phyloP scores from a whole-genome alignment of 1,140 invertebrate species.

The Himalopsyche phryganea region DNA sequence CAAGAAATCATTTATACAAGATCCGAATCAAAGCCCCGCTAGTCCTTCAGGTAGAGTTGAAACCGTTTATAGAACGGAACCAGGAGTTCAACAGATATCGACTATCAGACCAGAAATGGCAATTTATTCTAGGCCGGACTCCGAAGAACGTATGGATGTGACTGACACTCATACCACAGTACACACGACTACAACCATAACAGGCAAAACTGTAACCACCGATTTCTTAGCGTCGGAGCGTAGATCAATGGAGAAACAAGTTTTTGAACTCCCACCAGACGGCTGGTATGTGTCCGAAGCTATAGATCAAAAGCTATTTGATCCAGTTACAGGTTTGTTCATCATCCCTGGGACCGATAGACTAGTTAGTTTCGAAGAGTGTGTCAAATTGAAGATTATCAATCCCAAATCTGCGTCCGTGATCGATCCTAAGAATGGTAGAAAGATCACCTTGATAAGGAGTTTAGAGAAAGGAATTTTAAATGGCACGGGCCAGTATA shows the following conservation, averaged over 20 bases:
- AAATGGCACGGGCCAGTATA: constrained; percentile 74
- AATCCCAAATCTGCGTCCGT: constrained; percentile 76
- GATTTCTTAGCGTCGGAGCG: constrained; percentile 50
- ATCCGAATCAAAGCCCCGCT: constrained; percentile 36
- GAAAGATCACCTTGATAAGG: constrained; percentile 67
- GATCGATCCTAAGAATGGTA: constrained; percentile 67
- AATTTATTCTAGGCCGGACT: constrained; percentile 27
- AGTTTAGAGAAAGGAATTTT: constrained; percentile 76
- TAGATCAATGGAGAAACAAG: constrained; percentile 33
- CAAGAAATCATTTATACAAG: constrained; percentile 53
- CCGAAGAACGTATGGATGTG: constrained; percentile 16
- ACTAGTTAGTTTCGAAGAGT: constrained; percentile 82
- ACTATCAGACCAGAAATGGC: constrained; percentile 24
- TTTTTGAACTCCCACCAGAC: constrained; percentile 69
- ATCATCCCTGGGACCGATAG: constrained; percentile 83
- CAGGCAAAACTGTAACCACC: constrained; percentile 43
- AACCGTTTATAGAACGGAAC: constrained; percentile 39
- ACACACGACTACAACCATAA: constrained; percentile 33
- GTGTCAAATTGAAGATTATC: constrained; percentile 79
- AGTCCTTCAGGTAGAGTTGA: constrained; percentile 47
- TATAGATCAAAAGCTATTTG: constrained; percentile 72
- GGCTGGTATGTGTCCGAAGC: constrained; percentile 78
- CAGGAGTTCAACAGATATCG: constrained; percentile 42
- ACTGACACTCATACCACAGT: constrained; percentile 16
- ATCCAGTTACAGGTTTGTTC: constrained; percentile 78